Conservation (phyloP, 2,888 invertebrate genomes). For the Zaprionus bogoriensis region DNA sequence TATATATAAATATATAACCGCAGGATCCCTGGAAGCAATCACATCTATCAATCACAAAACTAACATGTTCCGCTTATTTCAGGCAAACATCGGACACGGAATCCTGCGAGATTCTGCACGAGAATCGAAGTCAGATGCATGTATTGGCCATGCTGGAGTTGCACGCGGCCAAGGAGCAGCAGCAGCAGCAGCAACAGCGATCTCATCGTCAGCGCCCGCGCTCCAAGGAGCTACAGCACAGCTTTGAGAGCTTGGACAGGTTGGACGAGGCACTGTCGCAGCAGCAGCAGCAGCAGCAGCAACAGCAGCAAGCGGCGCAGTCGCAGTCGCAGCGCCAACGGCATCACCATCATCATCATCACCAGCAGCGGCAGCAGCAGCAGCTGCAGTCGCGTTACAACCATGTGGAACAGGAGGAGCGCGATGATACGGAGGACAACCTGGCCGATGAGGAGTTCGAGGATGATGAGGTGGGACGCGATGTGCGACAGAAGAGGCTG, state of each 20-base stretch:
- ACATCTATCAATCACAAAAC: neutral
- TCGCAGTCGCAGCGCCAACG: slow-evolving; percentile 51
- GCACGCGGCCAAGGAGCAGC: slow-evolving; percentile 56
- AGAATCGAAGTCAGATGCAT: slow-evolving; percentile 80
- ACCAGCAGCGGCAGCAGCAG: slow-evolving; percentile 65
- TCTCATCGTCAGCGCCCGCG: slow-evolving; percentile 80
- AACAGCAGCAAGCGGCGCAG: slow-evolving; percentile 41
- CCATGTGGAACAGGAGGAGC: slow-evolving; percentile 76
- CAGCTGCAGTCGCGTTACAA: slow-evolving; percentile 68
- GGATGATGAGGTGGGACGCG: slow-evolving; percentile 81
- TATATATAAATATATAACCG: too few relatives aligned
- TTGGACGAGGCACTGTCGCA: slow-evolving; percentile 57
- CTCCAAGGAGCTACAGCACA: slow-evolving; percentile 81
- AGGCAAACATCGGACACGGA: slow-evolving; percentile 83
- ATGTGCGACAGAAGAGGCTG: slow-evolving; percentile 78
- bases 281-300: slow-evolving; percentile 42
- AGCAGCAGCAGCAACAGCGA: slow-evolving; percentile 78
- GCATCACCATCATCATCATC: slow-evolving; percentile 65
- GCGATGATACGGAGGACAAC: slow-evolving; percentile 82
- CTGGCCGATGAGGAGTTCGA: slow-evolving; percentile 82
- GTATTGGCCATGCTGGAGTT: slow-evolving; percentile 73
- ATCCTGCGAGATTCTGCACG: slow-evolving; percentile 83
- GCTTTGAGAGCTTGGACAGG: slow-evolving; percentile 81
- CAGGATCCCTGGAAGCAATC: too few relatives aligned
- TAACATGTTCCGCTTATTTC: slow-evolving; percentile 3